Evolutionary conservation across 2,797 vertebrate genomes (phyloP).

Genomic region (Heliangelus exortis): DNA sequence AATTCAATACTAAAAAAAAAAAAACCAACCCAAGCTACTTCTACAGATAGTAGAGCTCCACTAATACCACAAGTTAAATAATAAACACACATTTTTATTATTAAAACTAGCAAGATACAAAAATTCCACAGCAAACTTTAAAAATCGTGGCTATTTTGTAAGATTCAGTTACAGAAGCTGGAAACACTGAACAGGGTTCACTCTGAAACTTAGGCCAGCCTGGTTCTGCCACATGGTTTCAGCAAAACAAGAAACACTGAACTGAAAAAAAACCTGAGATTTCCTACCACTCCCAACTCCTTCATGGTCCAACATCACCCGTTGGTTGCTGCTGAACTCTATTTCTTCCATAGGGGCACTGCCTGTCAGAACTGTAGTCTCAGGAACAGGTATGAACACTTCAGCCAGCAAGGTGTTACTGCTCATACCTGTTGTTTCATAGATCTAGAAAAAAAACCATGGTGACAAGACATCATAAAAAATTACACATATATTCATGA

Average conservation of each 20-base stretch:
- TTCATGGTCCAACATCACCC: slow-evolving; percentile 90
- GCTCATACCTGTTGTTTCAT: slow-evolving; percentile 84
- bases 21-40: not conserved
- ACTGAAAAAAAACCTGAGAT: not conserved
- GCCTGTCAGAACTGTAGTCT: slow-evolving; percentile 85
- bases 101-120: not conserved
- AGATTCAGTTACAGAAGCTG: not conserved
- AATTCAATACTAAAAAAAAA: not conserved
- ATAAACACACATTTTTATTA: not conserved
- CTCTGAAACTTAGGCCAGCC: not conserved
- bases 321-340: slow-evolving; percentile 95
- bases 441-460: slow-evolving; percentile 79
- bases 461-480: not conserved
- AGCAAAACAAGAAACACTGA: not conserved
- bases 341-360: slow-evolving; percentile 84
- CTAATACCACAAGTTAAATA: not conserved
- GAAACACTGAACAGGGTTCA: not conserved
- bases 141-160: not conserved
- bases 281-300: slow-evolving; percentile 93
- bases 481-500: not conserved
- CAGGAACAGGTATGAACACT: slow-evolving; percentile 92
- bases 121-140: not conserved
- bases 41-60: not conserved
- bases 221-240: not conserved
- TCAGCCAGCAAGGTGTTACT: slow-evolving; percentile 83